Evolutionary conservation across 2,797 vertebrate species (phyloP), one percentile per base, ranked within the genome.

Genomic region (Orientallactaga sibirica): DNA sequence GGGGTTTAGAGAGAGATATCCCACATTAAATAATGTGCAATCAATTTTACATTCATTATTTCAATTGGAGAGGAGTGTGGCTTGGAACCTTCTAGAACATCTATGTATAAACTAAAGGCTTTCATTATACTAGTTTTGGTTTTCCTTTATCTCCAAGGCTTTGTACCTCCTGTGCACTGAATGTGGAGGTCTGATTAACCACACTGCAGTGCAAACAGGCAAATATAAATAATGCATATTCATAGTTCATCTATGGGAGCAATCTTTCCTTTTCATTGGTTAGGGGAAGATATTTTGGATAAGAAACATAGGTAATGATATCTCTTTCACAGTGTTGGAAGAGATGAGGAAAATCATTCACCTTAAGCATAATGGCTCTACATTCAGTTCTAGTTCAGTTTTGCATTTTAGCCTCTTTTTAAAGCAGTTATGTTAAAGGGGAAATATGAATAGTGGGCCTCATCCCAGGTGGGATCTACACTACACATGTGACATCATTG

Each of bases 361-460:
- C 43, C 52, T 68, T 10, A 41, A 58, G 66, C n/a, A 82, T 67
- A 41, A 62, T 33, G 19, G 70, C 55, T 81, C 66, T 96, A 43
- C 25, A 41, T 79, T 94, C 86, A 88, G 25, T 74, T 95, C 75
- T 88, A 88, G 25, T 74, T 95, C 75, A 79, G 48, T 88, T 78
- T 73, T 73, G 29, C 27, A 71, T 87, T 94, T 90, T 77, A 92
- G 55, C 86, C 88, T 29, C 61, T 37, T 96, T 92, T 90, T 71
- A 91, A 88, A 41, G 61, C 27, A 73, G 67, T 25, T 88, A 15
- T 89, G 43, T 94, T 87, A 64, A 84, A 92, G 91, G 43, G 27
- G n/a, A 90, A 84, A 64, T 25, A 8, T 83, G 62, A 70, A 58
- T 22, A 22, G 16, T 11, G 7, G 11, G 9, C 73, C 48, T 91